Conservation (phyloP, 2,113 vertebrate species). For the Saguinus midas region DNA sequence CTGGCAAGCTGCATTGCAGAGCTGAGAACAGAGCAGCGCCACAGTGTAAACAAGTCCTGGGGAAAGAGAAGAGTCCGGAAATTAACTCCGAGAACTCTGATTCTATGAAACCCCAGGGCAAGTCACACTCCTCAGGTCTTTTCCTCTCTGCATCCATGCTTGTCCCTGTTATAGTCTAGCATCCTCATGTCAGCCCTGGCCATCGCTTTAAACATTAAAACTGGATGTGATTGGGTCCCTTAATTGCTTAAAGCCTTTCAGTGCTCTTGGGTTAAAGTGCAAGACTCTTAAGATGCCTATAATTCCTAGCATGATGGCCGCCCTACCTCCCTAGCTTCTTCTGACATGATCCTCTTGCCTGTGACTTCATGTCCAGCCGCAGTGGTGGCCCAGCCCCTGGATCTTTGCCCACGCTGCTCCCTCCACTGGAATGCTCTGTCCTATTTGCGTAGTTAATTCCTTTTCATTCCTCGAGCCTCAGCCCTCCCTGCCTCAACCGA, state of each 20-base stretch:
- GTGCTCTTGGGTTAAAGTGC: not conserved
- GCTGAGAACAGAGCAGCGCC: not conserved
- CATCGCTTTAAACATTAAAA: not conserved
- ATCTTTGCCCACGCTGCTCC: not conserved
- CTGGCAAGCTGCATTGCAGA: not conserved
- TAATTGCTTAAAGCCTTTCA: not conserved
- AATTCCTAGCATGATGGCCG: rapidly evolving
- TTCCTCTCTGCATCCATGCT: not conserved
- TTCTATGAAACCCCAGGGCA: not conserved
- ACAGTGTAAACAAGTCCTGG: not conserved
- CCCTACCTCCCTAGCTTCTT: too few species aligned
- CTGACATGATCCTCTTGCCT: rapidly evolving
- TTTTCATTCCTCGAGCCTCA: not conserved
- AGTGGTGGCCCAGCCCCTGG: not conserved
- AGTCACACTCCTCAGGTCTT: too few species aligned
- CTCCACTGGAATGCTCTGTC: not conserved
- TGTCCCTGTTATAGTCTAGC: not conserved
- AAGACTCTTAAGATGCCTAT: not conserved
- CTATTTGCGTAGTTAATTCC: not conserved
- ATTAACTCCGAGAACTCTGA: not conserved
- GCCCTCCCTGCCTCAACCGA: not conserved
- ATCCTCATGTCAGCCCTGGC: not conserved
- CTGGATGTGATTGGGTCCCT: not conserved
- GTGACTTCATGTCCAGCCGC: not conserved
- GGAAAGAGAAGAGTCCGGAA: not conserved